These are phyloP conservation scores for Doryteuthis pealeii DNA, from an alignment of 1,140 invertebrate genomes.

Conservation along the genomic window DNA sequence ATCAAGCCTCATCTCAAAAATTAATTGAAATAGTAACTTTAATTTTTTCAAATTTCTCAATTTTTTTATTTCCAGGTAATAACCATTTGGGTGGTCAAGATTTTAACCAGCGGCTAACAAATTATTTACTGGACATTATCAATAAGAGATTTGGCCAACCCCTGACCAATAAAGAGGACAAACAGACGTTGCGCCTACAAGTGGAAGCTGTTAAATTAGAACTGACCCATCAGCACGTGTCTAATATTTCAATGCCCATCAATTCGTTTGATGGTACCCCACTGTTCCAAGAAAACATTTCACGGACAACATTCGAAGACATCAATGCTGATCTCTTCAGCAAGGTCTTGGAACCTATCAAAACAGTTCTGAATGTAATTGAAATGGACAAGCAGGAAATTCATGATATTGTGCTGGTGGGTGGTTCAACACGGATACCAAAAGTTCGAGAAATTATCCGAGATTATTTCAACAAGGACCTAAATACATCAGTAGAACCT, in stretches of 20 bases:
- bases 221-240: slow-evolving; percentile 49
- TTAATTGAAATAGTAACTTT: too few relatives aligned
- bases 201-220: slow-evolving; percentile 61
- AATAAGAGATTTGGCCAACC: slow-evolving; percentile 40
- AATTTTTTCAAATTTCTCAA: background rate
- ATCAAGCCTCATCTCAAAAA: too few relatives aligned
- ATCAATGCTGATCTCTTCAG: slow-evolving; percentile 61
- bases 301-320: slow-evolving; percentile 59
- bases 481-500: slow-evolving; percentile 62
- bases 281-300: slow-evolving; percentile 40
- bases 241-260: slow-evolving; percentile 48
- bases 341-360: slow-evolving; percentile 55
- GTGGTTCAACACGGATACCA: slow-evolving; percentile 63
- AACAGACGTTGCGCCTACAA: slow-evolving; percentile 60
- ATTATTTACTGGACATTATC: slow-evolving; percentile 48
- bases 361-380: slow-evolving; percentile 79
- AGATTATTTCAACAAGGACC: slow-evolving; percentile 58
- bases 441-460: slow-evolving; percentile 58
- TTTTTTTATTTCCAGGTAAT: slow-evolving; percentile 51
- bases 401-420: slow-evolving; percentile 63
- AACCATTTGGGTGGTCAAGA: slow-evolving; percentile 64
- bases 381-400: slow-evolving; percentile 64
- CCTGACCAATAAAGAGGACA: slow-evolving; percentile 59
- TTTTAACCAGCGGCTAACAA: slow-evolving; percentile 60
- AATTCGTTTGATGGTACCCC: slow-evolving; percentile 41